Conservation (phyloP, 2,113 vertebrate species). For the Coturnix japonica region DNA sequence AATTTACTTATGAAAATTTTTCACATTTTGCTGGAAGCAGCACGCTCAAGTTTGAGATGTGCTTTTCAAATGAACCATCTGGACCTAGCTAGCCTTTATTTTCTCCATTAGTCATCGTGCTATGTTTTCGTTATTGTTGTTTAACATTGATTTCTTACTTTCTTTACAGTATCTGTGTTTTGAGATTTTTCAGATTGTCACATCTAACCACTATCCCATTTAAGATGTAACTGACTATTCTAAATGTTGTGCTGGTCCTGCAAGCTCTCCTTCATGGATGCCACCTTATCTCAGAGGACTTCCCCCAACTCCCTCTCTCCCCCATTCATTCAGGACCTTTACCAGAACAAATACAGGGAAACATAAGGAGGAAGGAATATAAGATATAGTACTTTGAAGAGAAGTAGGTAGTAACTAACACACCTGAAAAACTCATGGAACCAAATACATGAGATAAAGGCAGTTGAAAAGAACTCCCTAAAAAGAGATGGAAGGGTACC, state of each 20-base stretch:
- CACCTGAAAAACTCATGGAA: background rate
- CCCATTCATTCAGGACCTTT: background rate
- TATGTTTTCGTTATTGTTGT: background rate
- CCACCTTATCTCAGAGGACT: background rate
- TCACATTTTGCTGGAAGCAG: background rate
- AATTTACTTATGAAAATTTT: constrained; percentile 7
- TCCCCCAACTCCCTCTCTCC: too few relatives aligned
- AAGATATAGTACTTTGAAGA: background rate
- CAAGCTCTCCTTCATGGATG: background rate
- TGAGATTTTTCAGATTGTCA: background rate
- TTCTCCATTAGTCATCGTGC: background rate
- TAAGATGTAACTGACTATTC: background rate
- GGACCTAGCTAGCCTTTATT: background rate
- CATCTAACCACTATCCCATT: background rate
- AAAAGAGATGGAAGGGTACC: background rate
- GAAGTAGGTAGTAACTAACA: background rate
- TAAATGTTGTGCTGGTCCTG: background rate
- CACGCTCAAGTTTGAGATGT: background rate
- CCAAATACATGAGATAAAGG: background rate
- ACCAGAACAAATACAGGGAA: background rate
- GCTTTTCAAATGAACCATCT: background rate
- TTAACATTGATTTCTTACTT: background rate
- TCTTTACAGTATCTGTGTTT: background rate
- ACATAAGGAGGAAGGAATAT: background rate
- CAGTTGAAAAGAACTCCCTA: background rate